Percentiles rank a stretch among this genome's conserved stretches.
These are phyloP conservation scores for Chaetodon trifasciatus DNA, from an alignment of 2,797 vertebrate genomes.

Conservation along the genomic window DNA sequence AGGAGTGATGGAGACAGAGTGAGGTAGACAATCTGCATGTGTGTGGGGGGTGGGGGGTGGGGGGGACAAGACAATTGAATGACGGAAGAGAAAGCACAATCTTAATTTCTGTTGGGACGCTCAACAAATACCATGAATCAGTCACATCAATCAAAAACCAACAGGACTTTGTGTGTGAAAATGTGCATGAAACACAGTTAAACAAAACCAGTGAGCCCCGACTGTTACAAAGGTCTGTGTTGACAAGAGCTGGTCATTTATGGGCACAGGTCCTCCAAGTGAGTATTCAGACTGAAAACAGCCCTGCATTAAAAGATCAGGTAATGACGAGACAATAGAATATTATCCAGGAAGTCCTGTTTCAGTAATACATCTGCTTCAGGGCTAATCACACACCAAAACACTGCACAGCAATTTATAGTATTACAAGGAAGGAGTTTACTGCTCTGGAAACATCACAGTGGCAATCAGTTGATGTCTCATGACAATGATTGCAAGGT, in stretches of 20 bases:
- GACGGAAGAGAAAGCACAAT: not conserved
- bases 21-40: constrained; percentile 6
- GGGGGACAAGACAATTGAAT: not conserved
- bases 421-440: not conserved
- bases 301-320: not conserved
- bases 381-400: not conserved
- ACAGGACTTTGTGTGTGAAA: constrained; percentile 15
- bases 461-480: no score
- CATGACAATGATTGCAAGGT: not conserved
- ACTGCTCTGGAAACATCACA: not conserved
- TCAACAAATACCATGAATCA: constrained; percentile 40
- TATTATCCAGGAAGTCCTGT: not conserved
- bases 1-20: constrained; percentile 35
- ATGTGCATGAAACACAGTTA: constrained; percentile 9
- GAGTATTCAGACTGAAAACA: constrained; percentile 4
- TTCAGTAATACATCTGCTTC: not conserved
- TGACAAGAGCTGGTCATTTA: constrained; percentile 27
- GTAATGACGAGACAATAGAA: not conserved
- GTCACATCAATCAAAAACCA: constrained; percentile 20
- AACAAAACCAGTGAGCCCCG: constrained; percentile 5
- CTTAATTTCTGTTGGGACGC: not conserved
- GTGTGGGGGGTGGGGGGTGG: not conserved
- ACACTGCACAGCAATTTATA: not conserved
- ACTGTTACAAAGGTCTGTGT: constrained; percentile 15
- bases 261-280: constrained; percentile 1